Base-by-base conservation (phyloP, 1,140 invertebrate genomes). In the Drosophila punjabiensis region DNA sequence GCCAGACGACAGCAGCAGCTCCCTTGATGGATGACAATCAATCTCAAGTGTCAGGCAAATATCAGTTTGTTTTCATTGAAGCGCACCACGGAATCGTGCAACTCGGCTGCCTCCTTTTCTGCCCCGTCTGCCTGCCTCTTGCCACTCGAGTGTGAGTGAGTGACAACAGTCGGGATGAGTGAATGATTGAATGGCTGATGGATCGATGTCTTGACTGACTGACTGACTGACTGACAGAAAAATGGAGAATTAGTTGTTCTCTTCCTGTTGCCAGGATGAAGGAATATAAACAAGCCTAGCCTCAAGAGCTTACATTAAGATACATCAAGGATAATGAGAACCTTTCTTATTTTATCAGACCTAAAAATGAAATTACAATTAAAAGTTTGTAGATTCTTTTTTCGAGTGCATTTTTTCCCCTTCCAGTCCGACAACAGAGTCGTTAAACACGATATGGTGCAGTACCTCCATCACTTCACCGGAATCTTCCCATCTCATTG, bases 41-140 rank as follows among this genome's bases (percentile, higher is more conserved):
- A 92, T 92, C 86, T 92, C 83, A 92, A 92, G 91, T 92, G 90
- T 92, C 90, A 87, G 83, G 85, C 90, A 90, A 92, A 92, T 92
- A 90, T 90, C 87, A 92, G 91, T 87, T 92, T 90, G 84, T 88
- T 92, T 90, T 86, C 82, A 87, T 81, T 87, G 76, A 82, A 78
- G 77, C 87, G 58, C 78, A 82, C 75, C 76, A 88, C 78, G 85
- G 79, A 71, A 75, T 81, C 81, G 81, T 70, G 66, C 78, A 81
- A 73, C 86, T 43, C 65, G 71, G 56, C 52, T 43, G 45, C 53
- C 62, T 24, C 16, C 35, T 47, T 18, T 14, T 37, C n/a, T 67
- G 63, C 45, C 45, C 32, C 52, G 20, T 24, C 52, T 48, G 68
- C 52, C 45, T 59, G 30, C 35, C 50, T 41, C 43, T 53, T 70